Evolutionary conservation across 2,797 vertebrate species (phyloP), one percentile per base, ranked within the genome.

Genomic region (Schizopygopsis malacanthus): DNA sequence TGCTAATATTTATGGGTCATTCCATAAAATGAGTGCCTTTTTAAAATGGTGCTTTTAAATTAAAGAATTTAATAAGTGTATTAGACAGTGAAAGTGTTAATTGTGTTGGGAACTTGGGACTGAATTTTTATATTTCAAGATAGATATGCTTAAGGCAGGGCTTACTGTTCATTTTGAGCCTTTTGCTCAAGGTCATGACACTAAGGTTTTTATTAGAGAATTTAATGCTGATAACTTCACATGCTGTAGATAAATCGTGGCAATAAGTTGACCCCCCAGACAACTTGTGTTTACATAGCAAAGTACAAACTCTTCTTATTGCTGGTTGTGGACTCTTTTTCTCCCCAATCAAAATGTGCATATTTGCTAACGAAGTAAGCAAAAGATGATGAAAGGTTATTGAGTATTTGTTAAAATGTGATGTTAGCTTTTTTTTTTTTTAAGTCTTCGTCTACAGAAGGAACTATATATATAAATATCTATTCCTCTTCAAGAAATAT

Each of bases 11-110:
- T 16, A 43, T 61, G 54, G 15, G 37, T 61, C 2, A 9, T n/a
- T 41, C 1, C 20, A n/a, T 78, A 6, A 41, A 43, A 13, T 39
- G 0, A 16, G 12, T 43, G 37, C 37, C 8, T 43, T 79, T 33
- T 59, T 79, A 4, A 61, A 56, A 61, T 43, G 12, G 54, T 43
- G 76, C 22, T 78, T 16, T 59, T 78, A 78, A 15, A 59, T 56
- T 2, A 59, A 56, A 22, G 52, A 13, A 37, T 76, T 76, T 5
- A 76, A 54, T 47, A 77, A 56, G 22, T 5, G 33, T 77, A 22
- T 59, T 4, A 9, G 37, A 41, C 37, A 41, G 7, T 77, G 33
- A 73, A 73, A 50, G 71, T 13, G 43, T 47, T 47, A 28, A 45
- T 73, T 73, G 71, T 16, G 71, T 39, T 56, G 20, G 39, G 69